phyloP scores from a whole-genome alignment of 2,888 invertebrate genomes.

The Salticus scenicus region DNA sequence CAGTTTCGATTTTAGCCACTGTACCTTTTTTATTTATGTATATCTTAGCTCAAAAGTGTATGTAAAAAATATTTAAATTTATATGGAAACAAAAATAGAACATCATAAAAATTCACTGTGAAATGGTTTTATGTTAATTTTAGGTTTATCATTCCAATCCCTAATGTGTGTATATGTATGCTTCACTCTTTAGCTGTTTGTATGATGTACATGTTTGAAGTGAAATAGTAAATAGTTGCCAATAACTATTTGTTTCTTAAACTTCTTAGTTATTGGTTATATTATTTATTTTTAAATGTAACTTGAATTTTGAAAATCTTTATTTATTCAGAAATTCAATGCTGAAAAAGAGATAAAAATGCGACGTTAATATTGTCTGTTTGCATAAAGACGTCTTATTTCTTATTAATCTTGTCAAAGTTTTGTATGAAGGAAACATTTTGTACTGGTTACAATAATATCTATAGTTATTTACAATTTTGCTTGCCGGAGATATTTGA shows the following conservation, averaged over 20 bases:
- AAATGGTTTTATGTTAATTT: slow-evolving; percentile 48
- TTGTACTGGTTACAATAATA: slow-evolving; percentile 2
- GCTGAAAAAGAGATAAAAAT: neutral
- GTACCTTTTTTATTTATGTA: neutral
- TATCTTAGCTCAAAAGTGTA: slow-evolving; percentile 1
- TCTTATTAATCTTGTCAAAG: neutral
- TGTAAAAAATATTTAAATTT: slow-evolving; percentile 7
- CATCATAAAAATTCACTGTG: slow-evolving; percentile 50
- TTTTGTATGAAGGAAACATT: neutral
- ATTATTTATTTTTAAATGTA: slow-evolving; percentile 15
- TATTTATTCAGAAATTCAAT: slow-evolving; percentile 2
- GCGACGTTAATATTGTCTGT: neutral
- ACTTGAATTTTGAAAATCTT: neutral
- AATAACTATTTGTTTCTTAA: neutral
- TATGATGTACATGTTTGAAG: slow-evolving; percentile 61
- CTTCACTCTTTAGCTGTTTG: slow-evolving; percentile 65
- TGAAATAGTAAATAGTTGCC: slow-evolving; percentile 53
- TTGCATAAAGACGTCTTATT: neutral
- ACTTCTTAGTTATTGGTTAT: neutral
- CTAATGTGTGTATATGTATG: slow-evolving; percentile 57
- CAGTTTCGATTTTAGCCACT: neutral
- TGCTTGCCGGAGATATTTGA: neutral
- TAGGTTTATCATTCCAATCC: slow-evolving; percentile 68
- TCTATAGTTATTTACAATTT: neutral
- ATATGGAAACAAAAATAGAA: slow-evolving; percentile 31